phyloP scores from a whole-genome alignment of 2,113 vertebrate species.

The Athene cunicularia region DNA sequence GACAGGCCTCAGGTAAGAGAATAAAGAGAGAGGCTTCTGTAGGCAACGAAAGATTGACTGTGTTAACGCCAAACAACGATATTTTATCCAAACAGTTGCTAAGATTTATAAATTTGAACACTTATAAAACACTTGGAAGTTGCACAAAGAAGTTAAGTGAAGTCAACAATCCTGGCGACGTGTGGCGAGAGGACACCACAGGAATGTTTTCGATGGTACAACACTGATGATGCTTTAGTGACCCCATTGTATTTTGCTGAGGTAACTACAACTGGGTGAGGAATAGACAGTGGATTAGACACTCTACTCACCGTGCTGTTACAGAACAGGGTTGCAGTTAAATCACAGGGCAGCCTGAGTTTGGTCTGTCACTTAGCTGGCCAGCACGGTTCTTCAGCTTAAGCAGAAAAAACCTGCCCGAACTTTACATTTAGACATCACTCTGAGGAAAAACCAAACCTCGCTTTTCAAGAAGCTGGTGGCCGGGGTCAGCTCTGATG shows the following conservation, averaged over 20 bases:
- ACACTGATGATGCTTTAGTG: neutral
- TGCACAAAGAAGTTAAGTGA: neutral
- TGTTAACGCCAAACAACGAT: accelerated
- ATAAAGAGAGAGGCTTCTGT: neutral
- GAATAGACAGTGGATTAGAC: neutral
- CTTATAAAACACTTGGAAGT: neutral
- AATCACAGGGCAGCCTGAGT: neutral
- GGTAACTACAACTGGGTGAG: neutral
- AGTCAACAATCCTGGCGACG: neutral
- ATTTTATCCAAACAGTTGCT: neutral
- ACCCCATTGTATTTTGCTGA: neutral
- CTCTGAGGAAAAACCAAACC: neutral
- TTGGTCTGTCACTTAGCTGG: neutral
- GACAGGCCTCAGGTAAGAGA: neutral
- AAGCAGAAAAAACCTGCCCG: neutral
- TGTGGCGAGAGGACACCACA: neutral
- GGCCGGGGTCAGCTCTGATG: neutral
- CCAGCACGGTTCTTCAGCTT: neutral
- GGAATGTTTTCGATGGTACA: neutral
- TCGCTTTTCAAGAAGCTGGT: neutral
- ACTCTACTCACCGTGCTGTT: neutral
- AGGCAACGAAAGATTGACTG: neutral
- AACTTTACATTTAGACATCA: neutral
- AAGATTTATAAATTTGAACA: neutral
- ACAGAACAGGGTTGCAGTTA: neutral